phyloP scores from a whole-genome alignment of 2,888 invertebrate species.

The Calameuta filiformis region DNA sequence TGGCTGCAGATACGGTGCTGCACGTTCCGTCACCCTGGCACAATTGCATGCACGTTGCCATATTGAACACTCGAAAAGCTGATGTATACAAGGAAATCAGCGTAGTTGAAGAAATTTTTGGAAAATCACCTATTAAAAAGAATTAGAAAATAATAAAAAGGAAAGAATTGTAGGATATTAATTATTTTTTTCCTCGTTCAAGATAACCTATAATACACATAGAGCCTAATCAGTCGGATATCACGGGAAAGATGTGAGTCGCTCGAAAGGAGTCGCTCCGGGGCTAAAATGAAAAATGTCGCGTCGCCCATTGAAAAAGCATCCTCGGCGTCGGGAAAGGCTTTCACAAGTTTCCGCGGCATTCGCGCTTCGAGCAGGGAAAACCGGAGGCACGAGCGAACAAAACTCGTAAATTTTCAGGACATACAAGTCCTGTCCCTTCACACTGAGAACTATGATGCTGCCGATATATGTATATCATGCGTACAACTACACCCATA shows the following conservation, averaged over 20 bases:
- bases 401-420: conserved; percentile 51
- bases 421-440: conserved; percentile 15
- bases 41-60: background rate
- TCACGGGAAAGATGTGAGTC: background rate
- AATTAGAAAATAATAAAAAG: background rate
- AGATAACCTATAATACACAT: background rate
- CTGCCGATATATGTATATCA: background rate
- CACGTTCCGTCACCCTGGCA: background rate
- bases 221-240: background rate
- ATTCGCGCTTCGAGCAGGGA: background rate
- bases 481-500: background rate
- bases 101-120: background rate
- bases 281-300: conserved; percentile 37
- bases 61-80: background rate
- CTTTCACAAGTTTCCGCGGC: conserved; percentile 28
- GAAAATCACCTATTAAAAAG: too few relatives aligned
- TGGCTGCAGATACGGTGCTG: background rate
- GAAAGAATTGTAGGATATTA: background rate
- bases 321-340: conserved; percentile 31
- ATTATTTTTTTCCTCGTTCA: background rate
- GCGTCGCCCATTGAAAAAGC: conserved; percentile 41
- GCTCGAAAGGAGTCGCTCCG: background rate
- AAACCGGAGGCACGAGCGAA: conserved; percentile 34
- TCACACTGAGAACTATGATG: background rate
- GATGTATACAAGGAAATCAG: background rate